Evolutionary conservation across 2,797 vertebrate species (phyloP).

Genomic region (Phalanger gymnotis): DNA sequence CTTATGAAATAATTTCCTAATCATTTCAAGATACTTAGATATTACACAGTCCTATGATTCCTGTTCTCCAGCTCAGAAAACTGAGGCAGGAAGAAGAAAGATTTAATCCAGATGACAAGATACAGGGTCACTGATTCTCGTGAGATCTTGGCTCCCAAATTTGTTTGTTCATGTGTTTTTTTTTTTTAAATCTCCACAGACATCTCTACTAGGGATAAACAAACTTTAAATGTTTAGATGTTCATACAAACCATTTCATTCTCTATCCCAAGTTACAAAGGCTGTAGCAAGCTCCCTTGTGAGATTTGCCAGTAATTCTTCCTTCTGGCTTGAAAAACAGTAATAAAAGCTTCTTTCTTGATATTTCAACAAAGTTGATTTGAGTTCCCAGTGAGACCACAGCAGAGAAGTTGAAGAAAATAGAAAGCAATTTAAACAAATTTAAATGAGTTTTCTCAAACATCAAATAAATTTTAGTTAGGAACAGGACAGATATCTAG

Average conservation of each 20-base stretch:
- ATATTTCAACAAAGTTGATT: not conserved
- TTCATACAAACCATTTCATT: not conserved
- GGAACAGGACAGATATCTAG: not conserved
- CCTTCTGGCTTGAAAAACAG: conserved; percentile 11
- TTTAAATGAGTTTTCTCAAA: conserved; percentile 17
- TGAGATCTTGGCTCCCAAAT: not conserved
- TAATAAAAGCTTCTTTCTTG: not conserved
- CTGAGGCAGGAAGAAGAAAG: not conserved
- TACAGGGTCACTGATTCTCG: not conserved
- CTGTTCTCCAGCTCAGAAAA: not conserved
- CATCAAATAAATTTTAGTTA: not conserved
- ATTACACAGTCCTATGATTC: not conserved
- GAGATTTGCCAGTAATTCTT: not conserved
- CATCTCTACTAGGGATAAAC: not conserved
- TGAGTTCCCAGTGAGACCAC: not conserved
- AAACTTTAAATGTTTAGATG: not conserved
- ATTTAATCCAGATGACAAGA: not conserved
- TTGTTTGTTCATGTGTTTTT: not conserved
- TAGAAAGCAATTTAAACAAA: conserved; percentile 25
- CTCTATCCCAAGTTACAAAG: not conserved
- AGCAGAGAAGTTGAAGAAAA: not conserved
- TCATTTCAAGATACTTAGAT: not conserved
- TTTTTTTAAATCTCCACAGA: not conserved
- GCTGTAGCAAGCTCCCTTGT: not conserved
- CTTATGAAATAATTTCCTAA: not conserved